A percentile compares a stretch with the other conserved stretches of the same genome.
phyloP scores from a whole-genome alignment of 2,797 vertebrate species.

The Gallinago solitaria region DNA sequence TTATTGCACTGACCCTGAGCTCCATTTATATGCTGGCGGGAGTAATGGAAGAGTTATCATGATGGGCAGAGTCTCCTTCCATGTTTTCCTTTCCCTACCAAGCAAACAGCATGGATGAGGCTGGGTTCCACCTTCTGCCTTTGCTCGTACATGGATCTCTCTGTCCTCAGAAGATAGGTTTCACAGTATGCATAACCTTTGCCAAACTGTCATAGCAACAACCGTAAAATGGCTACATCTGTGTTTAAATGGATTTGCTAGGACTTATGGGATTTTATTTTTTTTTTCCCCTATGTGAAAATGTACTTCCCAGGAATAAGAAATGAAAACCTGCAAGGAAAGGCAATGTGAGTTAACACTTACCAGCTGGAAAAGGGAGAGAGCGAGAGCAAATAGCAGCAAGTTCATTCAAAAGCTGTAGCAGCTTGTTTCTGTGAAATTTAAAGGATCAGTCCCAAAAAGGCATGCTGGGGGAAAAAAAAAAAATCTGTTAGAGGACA shows the following conservation, averaged over 20 bases:
- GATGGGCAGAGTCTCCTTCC: not conserved
- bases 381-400: slow-evolving; percentile 30
- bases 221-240: slow-evolving; percentile 49
- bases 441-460: slow-evolving; percentile 52
- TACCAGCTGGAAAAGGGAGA: slow-evolving; percentile 62
- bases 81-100: accelerated
- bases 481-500: slow-evolving; percentile 10
- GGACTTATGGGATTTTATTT: slow-evolving; percentile 16
- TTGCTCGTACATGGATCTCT: not conserved
- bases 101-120: not conserved
- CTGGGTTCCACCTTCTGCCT: not conserved
- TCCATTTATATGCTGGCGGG: accelerated
- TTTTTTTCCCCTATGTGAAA: not conserved
- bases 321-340: slow-evolving; percentile 55
- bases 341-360: slow-evolving; percentile 62
- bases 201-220: slow-evolving; percentile 59
- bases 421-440: slow-evolving; percentile 31
- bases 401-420: slow-evolving; percentile 35
- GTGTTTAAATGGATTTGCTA: slow-evolving; percentile 45
- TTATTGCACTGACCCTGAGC: not conserved
- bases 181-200: slow-evolving; percentile 38
- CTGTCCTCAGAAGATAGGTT: not conserved
- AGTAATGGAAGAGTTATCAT: not conserved
- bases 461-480: not conserved
- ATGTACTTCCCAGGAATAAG: slow-evolving; percentile 61